Evolutionary conservation across 2,888 invertebrate species (phyloP).

Genomic region (Hirtodrosophila cameraria): DNA sequence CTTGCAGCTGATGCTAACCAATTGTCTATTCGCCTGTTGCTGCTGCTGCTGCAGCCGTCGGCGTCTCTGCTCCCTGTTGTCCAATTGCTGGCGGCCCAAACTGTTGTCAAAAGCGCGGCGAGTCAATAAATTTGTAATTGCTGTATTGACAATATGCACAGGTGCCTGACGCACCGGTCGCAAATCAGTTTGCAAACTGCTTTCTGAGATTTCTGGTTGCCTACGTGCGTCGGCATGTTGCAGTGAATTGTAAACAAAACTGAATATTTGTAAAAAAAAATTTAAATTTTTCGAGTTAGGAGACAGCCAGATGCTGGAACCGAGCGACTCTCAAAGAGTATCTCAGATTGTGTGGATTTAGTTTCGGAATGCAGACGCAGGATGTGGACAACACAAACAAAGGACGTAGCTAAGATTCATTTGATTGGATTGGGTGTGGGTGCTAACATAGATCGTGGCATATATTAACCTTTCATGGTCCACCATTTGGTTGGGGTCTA

Average conservation of each 20-base stretch:
- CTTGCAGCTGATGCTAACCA: constrained; percentile 49
- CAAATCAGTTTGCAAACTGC: constrained; percentile 72
- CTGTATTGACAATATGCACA: constrained; percentile 6
- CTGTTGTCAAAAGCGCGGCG: constrained; percentile 61
- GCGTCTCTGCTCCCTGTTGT: constrained; percentile 51
- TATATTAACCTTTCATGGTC: constrained; percentile 68
- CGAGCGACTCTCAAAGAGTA: neutral
- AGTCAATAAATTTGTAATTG: constrained; percentile 48
- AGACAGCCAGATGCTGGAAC: constrained; percentile 2
- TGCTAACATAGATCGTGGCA: constrained; percentile 18
- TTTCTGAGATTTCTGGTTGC: constrained; percentile 56
- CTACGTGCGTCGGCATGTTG: constrained; percentile 55
- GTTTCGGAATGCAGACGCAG: neutral
- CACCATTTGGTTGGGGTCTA: constrained; percentile 31
- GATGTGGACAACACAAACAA: constrained; percentile 18
- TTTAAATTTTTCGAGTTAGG: constrained; percentile 21
- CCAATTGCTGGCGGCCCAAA: constrained; percentile 42
- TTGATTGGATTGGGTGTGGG: constrained; percentile 5
- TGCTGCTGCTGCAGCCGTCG: constrained; percentile 41
- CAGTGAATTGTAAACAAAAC: constrained; percentile 79
- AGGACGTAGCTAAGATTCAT: neutral
- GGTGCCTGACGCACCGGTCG: constrained; percentile 67
- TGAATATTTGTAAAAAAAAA: constrained; percentile 50
- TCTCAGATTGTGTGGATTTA: neutral
- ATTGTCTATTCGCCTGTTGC: constrained; percentile 27